Evolutionary conservation across 2,888 invertebrate species (phyloP), one percentile per base, ranked within the genome.

Genomic region (Tenthredo scrophulariae): DNA sequence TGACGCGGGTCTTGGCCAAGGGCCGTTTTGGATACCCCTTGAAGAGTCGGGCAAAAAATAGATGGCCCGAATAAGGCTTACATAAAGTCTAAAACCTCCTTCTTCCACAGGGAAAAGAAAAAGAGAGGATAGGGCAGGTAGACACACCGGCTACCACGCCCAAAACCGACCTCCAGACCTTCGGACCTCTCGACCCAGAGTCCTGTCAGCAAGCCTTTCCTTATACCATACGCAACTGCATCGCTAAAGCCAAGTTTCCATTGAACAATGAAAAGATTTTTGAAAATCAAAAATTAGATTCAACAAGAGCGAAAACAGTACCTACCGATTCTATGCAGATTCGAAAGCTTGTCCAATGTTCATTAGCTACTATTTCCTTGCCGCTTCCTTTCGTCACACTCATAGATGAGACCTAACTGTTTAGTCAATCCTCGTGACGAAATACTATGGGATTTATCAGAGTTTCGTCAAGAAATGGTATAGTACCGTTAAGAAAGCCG

Each of bases 131-230:
- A 70, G 70, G 67, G 83, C 83, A 83, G 83, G 83, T 83, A 83
- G 83, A 83, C 67, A 50, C 67, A 83, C 65, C 46, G 83, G 83
- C 67, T 90, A 90, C 91, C 91, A 91, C 91, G 91, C 91, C 91
- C 92, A 91, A 89, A 89, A 89, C 89, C 89, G 91, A 91, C 92
- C 91, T 91, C 92, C 89, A 90, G 87, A 88, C 87, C 88, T 86
- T 62, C 46, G 83, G 83, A 83, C 83, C 83, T 83, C 54, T 67
- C 43, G 83, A 83, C 83, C 46, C 83, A 62, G n/a, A 80, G 43
- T 67, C 83, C 83, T 83, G 83, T 83, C 83, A 83, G 83, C 83
- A 67, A 46, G 67, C 65, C 62, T 26, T 40, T 46, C 65, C 62
- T 26, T 40, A 33, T 33, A 50, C 46, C 18, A 74, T 74, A 22